Evolutionary conservation across 2,113 vertebrate species (phyloP).

Genomic region (Vombatus ursinus): DNA sequence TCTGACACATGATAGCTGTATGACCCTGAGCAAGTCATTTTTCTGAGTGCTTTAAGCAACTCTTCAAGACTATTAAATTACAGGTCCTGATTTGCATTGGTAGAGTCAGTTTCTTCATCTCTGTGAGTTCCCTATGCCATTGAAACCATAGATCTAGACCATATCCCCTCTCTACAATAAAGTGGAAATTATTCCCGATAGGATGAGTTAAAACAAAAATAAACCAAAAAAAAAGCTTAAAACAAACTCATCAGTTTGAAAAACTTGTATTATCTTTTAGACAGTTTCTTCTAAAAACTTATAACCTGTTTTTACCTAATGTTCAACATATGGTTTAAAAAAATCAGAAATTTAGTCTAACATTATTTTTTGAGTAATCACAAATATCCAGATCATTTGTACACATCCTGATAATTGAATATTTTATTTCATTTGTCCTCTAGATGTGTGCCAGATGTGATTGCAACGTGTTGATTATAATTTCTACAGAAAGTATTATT

Average conservation of each 20-base stretch:
- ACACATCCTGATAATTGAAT: not conserved
- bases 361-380: not conserved
- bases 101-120: not conserved
- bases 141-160: not conserved
- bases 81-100: not conserved
- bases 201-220: not conserved
- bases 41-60: not conserved
- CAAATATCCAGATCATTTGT: not conserved
- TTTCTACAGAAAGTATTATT: not conserved
- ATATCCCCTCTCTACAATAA: not conserved
- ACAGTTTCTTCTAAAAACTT: not conserved
- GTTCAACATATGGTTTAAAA: not conserved
- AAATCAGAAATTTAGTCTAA: not conserved
- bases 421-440: not conserved
- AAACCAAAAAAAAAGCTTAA: not conserved
- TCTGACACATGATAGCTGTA: not conserved
- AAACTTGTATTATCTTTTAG: not conserved
- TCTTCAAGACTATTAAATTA: not conserved
- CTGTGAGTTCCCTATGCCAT: not conserved
- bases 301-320: not conserved
- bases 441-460: not conserved
- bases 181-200: not conserved
- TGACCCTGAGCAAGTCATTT: not conserved
- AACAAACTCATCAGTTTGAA: not conserved
- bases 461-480: not conserved